These are phyloP conservation scores for Gracilinanus agilis DNA, from an alignment of 2,113 vertebrate genomes.

Conservation along the genomic window DNA sequence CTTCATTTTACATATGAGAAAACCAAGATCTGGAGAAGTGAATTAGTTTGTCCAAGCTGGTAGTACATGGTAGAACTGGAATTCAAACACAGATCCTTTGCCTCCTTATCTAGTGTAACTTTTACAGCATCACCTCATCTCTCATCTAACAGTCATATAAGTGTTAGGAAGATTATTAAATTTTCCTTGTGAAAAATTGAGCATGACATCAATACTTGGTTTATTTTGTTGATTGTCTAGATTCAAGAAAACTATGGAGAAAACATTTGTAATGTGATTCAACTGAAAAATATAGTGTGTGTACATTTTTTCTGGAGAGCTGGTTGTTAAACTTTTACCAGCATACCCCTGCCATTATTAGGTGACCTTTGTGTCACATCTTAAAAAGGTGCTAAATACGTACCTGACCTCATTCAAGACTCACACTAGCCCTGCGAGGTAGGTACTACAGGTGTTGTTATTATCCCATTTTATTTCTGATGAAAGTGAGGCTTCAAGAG, in stretches of 20 bases:
- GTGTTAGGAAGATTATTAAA: background rate
- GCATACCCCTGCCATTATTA: background rate
- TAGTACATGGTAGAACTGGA: background rate
- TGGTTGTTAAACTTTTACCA: background rate
- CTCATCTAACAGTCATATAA: background rate
- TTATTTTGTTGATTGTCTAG: background rate
- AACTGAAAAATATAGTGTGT: background rate
- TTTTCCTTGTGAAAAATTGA: background rate
- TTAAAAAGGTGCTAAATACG: background rate
- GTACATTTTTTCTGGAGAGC: background rate
- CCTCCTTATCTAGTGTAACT: background rate
- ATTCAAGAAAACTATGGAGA: background rate
- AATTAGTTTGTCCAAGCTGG: background rate
- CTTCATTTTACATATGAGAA: background rate
- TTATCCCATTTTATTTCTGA: background rate
- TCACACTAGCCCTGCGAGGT: background rate
- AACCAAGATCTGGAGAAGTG: background rate
- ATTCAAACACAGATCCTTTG: background rate
- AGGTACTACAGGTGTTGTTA: background rate
- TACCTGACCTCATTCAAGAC: background rate
- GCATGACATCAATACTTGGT: background rate
- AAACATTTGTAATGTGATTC: background rate
- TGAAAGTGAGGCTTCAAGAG: background rate
- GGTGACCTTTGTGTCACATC: background rate
- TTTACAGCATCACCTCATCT: background rate